Conservation (phyloP, 2,113 vertebrate species). For the Edolisoma coerulescens region DNA sequence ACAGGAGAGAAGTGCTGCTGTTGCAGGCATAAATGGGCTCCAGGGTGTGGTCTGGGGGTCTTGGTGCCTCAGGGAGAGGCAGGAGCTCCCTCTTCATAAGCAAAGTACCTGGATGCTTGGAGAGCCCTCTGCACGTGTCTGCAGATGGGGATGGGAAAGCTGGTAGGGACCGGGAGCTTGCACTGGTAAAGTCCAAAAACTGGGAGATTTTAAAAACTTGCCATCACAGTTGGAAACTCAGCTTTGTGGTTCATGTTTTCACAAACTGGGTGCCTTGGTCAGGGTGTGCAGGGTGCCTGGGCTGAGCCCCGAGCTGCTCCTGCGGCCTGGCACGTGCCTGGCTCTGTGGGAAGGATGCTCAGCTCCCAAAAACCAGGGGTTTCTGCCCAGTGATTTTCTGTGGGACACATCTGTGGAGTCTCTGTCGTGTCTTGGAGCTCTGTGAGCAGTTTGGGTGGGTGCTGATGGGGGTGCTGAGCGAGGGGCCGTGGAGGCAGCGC, state of each 20-base stretch:
- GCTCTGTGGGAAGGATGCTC: not conserved
- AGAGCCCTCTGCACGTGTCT: rapidly evolving
- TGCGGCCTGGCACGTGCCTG: not conserved
- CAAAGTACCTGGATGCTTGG: rapidly evolving
- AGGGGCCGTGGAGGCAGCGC: rapidly evolving
- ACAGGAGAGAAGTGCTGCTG: not conserved
- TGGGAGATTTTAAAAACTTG: rapidly evolving
- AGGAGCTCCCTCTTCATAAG: not conserved
- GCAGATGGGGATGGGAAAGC: rapidly evolving
- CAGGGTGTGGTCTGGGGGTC: rapidly evolving
- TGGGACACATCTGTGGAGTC: too few species aligned
- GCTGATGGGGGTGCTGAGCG: rapidly evolving
- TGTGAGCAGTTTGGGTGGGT: not conserved
- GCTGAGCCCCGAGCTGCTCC: not conserved
- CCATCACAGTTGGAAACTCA: rapidly evolving
- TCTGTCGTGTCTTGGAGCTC: rapidly evolving
- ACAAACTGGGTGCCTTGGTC: rapidly evolving
- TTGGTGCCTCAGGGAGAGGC: not conserved
- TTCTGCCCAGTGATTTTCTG: not conserved
- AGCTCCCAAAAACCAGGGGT: rapidly evolving
- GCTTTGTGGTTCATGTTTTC: rapidly evolving
- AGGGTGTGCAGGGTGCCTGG: not conserved
- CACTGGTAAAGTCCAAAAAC: rapidly evolving
- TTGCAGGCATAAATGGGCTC: not conserved
- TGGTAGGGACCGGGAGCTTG: not conserved